Evolutionary conservation across 2,888 invertebrate species (phyloP).

Genomic region (Strigamia transsilvanica): DNA sequence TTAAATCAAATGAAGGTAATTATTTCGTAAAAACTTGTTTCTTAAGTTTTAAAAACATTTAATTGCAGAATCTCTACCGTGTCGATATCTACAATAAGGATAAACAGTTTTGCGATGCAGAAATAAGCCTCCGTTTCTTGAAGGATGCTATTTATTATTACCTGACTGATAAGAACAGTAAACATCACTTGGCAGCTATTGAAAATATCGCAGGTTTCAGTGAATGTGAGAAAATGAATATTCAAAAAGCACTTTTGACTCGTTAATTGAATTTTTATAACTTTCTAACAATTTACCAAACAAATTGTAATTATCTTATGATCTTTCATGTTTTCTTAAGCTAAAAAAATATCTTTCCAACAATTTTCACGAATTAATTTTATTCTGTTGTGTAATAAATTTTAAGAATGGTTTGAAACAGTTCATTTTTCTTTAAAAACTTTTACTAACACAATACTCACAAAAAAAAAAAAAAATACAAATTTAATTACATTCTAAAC

Average conservation of each 20-base stretch:
- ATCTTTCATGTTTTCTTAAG: no score
- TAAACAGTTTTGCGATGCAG: conserved; percentile 73
- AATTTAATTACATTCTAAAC: neutral
- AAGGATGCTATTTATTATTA: conserved; percentile 94
- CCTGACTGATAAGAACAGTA: conserved; percentile 87
- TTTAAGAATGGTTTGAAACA: neutral
- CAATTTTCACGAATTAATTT: no score
- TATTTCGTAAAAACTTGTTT: neutral
- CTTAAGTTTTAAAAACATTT: no score
- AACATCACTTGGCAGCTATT: conserved; percentile 87
- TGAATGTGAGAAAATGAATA: conserved; percentile 80
- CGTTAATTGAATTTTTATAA: neutral
- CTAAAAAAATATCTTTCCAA: no score
- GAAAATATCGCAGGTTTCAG: conserved; percentile 90
- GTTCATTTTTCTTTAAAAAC: neutral
- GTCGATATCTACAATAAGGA: conserved; percentile 57
- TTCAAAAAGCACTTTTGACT: conserved; percentile 66
- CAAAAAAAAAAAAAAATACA: neutral
- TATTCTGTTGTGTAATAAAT: neutral
- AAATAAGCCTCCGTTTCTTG: conserved; percentile 88
- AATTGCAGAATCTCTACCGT: conserved; percentile 57
- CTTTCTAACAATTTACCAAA: neutral
- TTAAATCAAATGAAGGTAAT: conserved; percentile 86
- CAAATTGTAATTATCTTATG: no score
- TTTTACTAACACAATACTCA: neutral